A percentile compares a stretch with the other conserved stretches of the same genome.
phyloP scores from a whole-genome alignment of 2,888 invertebrate genomes.

The Abscondita cerata region DNA sequence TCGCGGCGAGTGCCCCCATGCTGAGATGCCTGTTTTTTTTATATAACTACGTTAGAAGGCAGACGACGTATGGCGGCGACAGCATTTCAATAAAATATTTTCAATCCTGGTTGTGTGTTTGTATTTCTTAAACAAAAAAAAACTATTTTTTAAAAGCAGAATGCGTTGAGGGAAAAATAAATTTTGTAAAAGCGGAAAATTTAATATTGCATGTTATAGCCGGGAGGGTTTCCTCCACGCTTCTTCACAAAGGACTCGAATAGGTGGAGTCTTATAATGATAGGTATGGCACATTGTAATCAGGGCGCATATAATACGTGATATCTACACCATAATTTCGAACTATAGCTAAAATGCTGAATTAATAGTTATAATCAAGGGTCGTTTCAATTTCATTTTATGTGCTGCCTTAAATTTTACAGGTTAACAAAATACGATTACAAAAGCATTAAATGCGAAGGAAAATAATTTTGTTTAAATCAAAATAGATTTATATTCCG shows the following conservation, averaged over 20 bases:
- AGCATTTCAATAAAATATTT: constrained; percentile 24
- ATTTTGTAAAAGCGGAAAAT: constrained; percentile 7
- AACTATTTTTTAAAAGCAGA: neutral
- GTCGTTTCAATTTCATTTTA: constrained; percentile 19
- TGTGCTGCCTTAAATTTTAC: constrained; percentile 12
- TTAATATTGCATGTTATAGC: constrained; percentile 30
- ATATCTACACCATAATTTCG: constrained; percentile 41
- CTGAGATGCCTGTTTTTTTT: constrained; percentile 40
- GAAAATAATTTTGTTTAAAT: constrained; percentile 17
- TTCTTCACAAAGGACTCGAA: constrained; percentile 20
- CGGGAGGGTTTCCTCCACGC: constrained; percentile 20
- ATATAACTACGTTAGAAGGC: constrained; percentile 40
- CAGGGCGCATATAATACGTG: constrained; percentile 40
- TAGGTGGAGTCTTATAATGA: constrained; percentile 36
- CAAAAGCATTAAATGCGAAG: neutral
- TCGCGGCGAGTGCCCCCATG: constrained; percentile 35
- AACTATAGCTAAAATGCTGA: constrained; percentile 36
- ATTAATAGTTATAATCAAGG: constrained; percentile 39
- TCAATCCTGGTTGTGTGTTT: no score
- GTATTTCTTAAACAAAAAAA: no score
- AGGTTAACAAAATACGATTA: constrained; percentile 13
- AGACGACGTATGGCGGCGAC: constrained; percentile 28
- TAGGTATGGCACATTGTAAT: constrained; percentile 39
- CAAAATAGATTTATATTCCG: constrained; percentile 6
- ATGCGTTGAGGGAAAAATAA: neutral